Evolutionary conservation across 2,888 invertebrate species (phyloP).

Genomic region (Diachrysia chrysitis): DNA sequence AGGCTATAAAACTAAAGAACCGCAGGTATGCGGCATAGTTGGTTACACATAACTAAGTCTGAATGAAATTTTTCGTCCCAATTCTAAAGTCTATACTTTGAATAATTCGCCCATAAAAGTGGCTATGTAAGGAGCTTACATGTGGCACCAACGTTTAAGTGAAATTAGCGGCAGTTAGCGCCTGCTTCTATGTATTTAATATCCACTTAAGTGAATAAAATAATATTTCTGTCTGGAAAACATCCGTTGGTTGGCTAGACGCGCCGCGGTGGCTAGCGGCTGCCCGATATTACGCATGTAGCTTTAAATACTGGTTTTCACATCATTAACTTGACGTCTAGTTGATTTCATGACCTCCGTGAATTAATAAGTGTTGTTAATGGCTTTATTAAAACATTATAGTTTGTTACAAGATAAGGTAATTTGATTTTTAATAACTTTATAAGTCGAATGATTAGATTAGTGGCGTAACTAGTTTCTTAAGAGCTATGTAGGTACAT

Average conservation of each 20-base stretch:
- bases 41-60: constrained; percentile 25
- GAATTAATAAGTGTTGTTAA: constrained; percentile 35
- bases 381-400: constrained; percentile 28
- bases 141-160: constrained; percentile 60
- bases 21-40: constrained; percentile 12
- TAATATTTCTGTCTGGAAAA: constrained; percentile 73
- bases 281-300: constrained; percentile 33
- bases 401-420: constrained; percentile 21
- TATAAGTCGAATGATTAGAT: neutral
- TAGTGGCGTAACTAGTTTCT: neutral
- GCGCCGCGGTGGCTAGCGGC: constrained; percentile 33
- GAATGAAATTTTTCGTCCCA: constrained; percentile 53
- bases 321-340: constrained; percentile 42
- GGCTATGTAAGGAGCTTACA: constrained; percentile 44
- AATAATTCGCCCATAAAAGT: constrained; percentile 63
- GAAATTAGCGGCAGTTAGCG: constrained; percentile 72
- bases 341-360: constrained; percentile 46
- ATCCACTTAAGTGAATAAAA: constrained; percentile 72
- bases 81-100: constrained; percentile 55
- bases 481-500: neutral
- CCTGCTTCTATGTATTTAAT: constrained; percentile 70
- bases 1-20: constrained; percentile 49
- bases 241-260: constrained; percentile 68
- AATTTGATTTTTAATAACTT: constrained; percentile 10
- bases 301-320: constrained; percentile 46